A percentile compares a stretch with the other conserved stretches of the same genome.
Evolutionary conservation across 2,113 vertebrate genomes (phyloP).

Genomic region (Petrocephalus zakoni): DNA sequence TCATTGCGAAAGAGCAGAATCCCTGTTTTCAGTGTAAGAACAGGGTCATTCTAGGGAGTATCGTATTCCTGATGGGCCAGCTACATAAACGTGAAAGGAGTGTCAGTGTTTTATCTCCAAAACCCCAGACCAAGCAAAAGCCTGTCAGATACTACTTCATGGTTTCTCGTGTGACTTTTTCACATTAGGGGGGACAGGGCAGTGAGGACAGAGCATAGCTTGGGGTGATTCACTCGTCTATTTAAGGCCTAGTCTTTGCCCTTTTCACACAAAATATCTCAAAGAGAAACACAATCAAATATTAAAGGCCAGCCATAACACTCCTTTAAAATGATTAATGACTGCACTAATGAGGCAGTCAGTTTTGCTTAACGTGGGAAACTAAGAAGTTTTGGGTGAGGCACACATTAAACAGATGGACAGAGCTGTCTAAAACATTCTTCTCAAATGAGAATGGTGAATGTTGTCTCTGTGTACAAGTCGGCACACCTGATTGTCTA

Average conservation of each 20-base stretch:
- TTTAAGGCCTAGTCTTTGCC: neutral
- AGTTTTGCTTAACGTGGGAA: neutral
- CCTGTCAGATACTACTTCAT: neutral
- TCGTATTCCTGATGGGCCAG: neutral
- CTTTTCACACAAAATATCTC: neutral
- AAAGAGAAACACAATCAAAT: conserved; percentile 11
- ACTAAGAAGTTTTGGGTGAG: neutral
- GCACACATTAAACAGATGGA: neutral
- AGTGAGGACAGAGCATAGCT: neutral
- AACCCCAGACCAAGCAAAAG: neutral
- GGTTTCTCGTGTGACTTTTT: neutral
- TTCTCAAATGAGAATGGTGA: neutral
- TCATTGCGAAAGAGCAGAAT: neutral
- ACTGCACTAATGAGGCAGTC: neutral
- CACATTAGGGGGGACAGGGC: neutral
- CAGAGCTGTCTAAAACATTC: neutral
- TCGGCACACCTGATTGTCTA: neutral
- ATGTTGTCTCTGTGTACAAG: neutral
- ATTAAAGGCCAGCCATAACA: conserved; percentile 4
- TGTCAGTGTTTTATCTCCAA: neutral
- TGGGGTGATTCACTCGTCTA: neutral
- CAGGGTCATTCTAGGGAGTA: neutral
- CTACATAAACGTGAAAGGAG: neutral
- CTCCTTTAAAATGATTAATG: neutral
- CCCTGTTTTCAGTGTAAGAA: neutral